Conservation (phyloP, 2,888 invertebrate species). For the Drosophila suboccidentalis region DNA sequence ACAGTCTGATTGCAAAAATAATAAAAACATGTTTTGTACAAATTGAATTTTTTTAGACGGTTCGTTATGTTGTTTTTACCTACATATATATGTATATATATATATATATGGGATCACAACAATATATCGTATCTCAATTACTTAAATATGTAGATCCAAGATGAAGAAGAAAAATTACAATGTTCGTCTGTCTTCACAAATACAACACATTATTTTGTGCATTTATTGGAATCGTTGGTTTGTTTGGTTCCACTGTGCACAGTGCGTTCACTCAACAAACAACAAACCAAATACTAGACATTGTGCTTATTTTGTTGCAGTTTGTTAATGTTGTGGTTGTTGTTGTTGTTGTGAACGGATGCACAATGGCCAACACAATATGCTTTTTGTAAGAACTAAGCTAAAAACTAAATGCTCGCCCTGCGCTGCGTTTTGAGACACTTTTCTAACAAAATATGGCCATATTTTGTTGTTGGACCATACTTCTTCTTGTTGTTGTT, state of each 20-base stretch:
- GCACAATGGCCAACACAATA: slow-evolving; percentile 52
- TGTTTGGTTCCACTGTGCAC: slow-evolving; percentile 47
- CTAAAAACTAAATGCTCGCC: slow-evolving; percentile 78
- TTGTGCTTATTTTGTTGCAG: slow-evolving; percentile 42
- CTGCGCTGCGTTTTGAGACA: slow-evolving; percentile 48
- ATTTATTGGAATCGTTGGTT: slow-evolving; percentile 79
- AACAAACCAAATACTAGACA: slow-evolving; percentile 48
- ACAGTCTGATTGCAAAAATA: slow-evolving; percentile 32
- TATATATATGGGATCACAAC: slow-evolving; percentile 37
- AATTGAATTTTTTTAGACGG: slow-evolving; percentile 40
- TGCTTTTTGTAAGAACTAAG: slow-evolving; percentile 72
- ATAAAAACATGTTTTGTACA: slow-evolving; percentile 43
- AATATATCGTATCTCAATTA: slow-evolving; percentile 41
- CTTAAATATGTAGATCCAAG: slow-evolving; percentile 30
- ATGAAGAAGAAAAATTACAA: slow-evolving; percentile 33
- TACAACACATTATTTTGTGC: slow-evolving; percentile 81
- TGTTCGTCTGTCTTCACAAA: slow-evolving; percentile 65
- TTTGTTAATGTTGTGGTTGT: slow-evolving; percentile 23
- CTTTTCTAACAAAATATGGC: background rate
- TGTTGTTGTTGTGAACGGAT: slow-evolving; percentile 23
- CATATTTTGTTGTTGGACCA: slow-evolving; percentile 2
- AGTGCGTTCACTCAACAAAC: slow-evolving; percentile 16
- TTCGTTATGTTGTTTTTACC: slow-evolving; percentile 13
- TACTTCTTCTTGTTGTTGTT: background rate
- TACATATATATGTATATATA: background rate